phyloP scores from a whole-genome alignment of 2,113 vertebrate species.

The Ranitomeya variabilis region DNA sequence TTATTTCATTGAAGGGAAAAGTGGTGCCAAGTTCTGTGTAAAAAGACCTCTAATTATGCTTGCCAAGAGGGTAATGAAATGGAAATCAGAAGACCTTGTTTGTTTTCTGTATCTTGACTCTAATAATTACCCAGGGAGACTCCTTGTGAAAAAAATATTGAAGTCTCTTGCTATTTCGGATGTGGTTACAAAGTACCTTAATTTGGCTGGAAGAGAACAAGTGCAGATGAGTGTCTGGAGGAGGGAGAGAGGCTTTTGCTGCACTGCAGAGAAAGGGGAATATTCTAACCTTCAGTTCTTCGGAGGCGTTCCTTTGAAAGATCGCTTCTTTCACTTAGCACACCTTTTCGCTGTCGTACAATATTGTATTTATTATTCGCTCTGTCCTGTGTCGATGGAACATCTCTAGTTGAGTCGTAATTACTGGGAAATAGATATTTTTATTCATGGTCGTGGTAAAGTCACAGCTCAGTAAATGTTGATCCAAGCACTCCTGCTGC shows the following conservation, averaged over 20 bases:
- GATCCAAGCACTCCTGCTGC: background rate
- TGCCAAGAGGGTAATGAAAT: background rate
- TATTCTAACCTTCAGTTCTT: background rate
- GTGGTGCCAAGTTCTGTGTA: background rate
- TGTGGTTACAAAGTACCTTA: background rate
- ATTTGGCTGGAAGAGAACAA: slow-evolving; percentile 12
- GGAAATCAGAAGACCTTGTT: background rate
- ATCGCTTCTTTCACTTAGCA: background rate
- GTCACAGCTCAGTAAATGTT: background rate
- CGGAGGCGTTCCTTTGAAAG: background rate
- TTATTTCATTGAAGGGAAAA: background rate
- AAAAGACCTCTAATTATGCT: background rate
- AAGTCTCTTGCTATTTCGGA: background rate
- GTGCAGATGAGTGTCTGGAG: background rate
- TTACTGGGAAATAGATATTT: background rate
- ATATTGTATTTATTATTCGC: background rate
- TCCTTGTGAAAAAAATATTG: background rate
- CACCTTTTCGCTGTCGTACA: background rate
- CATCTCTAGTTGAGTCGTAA: background rate
- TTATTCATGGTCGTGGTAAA: background rate
- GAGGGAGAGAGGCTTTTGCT: background rate
- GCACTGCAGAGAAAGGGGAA: slow-evolving; percentile 20
- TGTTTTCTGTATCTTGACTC: background rate
- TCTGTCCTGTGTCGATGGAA: background rate
- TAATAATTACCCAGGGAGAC: background rate